phyloP scores from a whole-genome alignment of 1,140 invertebrate genomes.

The Adoxophyes honmai region DNA sequence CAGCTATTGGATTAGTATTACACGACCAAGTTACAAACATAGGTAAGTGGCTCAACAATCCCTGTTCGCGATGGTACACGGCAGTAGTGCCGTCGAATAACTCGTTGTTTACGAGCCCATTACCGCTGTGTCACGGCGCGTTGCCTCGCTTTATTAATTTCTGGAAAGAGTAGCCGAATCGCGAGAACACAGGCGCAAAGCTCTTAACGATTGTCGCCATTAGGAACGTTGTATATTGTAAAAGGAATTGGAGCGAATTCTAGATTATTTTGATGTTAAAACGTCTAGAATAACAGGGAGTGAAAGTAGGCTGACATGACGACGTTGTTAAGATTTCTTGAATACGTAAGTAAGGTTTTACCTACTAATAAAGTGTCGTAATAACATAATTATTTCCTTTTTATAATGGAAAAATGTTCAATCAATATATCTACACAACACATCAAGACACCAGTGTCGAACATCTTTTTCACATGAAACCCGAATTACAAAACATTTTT shows the following conservation, averaged over 20 bases:
- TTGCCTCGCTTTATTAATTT: slow-evolving; percentile 8
- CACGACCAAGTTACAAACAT: too few species aligned
- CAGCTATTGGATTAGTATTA: too few species aligned
- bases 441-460: too few species aligned
- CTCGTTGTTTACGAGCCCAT: neutral
- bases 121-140: neutral
- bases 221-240: neutral
- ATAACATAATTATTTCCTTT: too few species aligned
- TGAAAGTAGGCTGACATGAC: neutral
- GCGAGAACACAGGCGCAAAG: slow-evolving; percentile 13
- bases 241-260: neutral
- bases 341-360: neutral
- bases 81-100: neutral
- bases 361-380: neutral
- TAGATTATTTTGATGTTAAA: neutral
- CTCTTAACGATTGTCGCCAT: slow-evolving; percentile 14
- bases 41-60: too few species aligned
- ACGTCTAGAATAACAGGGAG: neutral
- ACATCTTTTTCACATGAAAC: too few species aligned
- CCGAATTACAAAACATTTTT: too few species aligned
- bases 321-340: neutral
- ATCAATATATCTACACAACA: too few species aligned
- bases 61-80: neutral
- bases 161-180: slow-evolving; percentile 13
- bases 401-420: too few species aligned